Evolutionary conservation across 2,113 vertebrate genomes (phyloP).

Genomic region (Cyprinodon brontotheroides): DNA sequence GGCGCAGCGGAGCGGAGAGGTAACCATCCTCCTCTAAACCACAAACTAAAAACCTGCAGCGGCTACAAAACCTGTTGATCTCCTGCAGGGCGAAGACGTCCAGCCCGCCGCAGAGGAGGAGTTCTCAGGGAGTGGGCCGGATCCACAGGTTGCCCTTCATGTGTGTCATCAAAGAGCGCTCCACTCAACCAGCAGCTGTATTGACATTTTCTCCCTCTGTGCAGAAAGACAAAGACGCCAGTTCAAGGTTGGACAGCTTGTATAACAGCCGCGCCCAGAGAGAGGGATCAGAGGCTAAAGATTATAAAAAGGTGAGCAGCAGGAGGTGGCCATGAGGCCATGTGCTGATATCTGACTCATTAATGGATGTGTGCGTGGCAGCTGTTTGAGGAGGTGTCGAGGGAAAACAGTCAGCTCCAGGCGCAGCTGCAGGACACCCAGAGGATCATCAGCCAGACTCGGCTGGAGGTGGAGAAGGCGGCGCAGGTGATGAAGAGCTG

Average conservation of each 20-base stretch:
- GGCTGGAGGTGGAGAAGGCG: conserved; percentile 83
- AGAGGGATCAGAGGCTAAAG: conserved; percentile 69
- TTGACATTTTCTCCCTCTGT: conserved; percentile 33
- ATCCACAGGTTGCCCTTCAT: conserved; percentile 69
- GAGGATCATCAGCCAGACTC: conserved; percentile 78
- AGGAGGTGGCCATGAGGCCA: neutral
- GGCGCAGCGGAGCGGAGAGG: conserved; percentile 75
- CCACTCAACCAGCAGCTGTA: conserved; percentile 1
- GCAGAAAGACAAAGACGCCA: conserved; percentile 67
- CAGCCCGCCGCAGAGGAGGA: conserved; percentile 79
- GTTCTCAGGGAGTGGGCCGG: conserved; percentile 68
- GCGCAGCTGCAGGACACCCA: conserved; percentile 84
- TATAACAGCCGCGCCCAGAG: conserved; percentile 65
- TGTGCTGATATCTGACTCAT: neutral
- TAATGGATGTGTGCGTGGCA: conserved; percentile 48
- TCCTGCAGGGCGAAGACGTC: conserved; percentile 76
- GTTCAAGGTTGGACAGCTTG: conserved; percentile 68
- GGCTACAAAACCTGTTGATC: neutral
- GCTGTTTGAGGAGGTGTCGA: conserved; percentile 82
- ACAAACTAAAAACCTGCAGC: neutral
- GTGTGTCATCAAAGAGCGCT: conserved; percentile 13
- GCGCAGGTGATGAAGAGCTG: conserved; percentile 72
- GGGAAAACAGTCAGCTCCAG: conserved; percentile 82
- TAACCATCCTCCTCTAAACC: neutral
- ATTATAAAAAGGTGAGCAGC: conserved; percentile 80